A percentile compares a stretch with the other conserved stretches of the same genome.
phyloP scores from a whole-genome alignment of 2,797 vertebrate species.

The Amniataba percoides region DNA sequence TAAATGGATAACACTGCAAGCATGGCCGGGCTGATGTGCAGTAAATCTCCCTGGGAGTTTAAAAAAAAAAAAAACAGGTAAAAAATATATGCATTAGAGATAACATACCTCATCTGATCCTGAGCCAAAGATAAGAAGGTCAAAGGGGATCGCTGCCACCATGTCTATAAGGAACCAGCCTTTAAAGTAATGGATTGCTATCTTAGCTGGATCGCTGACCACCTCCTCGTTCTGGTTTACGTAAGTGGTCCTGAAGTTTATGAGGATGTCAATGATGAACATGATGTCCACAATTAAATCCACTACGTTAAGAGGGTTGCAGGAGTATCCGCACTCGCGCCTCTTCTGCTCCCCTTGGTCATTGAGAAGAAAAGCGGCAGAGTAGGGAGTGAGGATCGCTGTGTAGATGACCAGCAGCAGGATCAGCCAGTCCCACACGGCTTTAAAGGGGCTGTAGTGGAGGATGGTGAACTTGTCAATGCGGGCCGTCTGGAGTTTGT shows the following conservation, averaged over 20 bases:
- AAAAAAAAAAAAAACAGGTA: slow-evolving; percentile 31
- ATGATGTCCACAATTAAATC: slow-evolving; percentile 99
- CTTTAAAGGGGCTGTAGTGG: slow-evolving; percentile 99
- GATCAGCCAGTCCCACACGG: slow-evolving; percentile 99
- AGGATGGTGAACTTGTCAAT: slow-evolving; percentile 99
- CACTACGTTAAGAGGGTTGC: slow-evolving; percentile 96
- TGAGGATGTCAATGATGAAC: slow-evolving; percentile 99
- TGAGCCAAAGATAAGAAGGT: slow-evolving; percentile 99
- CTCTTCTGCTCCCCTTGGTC: slow-evolving; percentile 95
- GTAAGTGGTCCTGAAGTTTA: slow-evolving; percentile 99
- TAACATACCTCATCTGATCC: slow-evolving; percentile 98
- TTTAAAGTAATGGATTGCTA: slow-evolving; percentile 99
- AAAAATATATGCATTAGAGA: slow-evolving; percentile 46
- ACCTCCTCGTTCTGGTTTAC: slow-evolving; percentile 99
- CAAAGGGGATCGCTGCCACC: slow-evolving; percentile 99
- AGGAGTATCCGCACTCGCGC: slow-evolving; percentile 96
- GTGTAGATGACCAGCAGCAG: slow-evolving; percentile 98
- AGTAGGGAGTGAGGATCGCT: slow-evolving; percentile 97
- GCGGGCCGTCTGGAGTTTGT: slow-evolving; percentile 96
- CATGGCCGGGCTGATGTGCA: slow-evolving; percentile 42
- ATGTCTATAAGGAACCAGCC: slow-evolving; percentile 99
- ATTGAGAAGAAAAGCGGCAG: slow-evolving; percentile 97
- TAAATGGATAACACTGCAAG: slow-evolving; percentile 61
- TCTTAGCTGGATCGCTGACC: slow-evolving; percentile 97
- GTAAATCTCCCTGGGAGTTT: slow-evolving; percentile 59